Evolutionary conservation across 2,113 vertebrate species (phyloP).

Genomic region (Cygnus buccinator): DNA sequence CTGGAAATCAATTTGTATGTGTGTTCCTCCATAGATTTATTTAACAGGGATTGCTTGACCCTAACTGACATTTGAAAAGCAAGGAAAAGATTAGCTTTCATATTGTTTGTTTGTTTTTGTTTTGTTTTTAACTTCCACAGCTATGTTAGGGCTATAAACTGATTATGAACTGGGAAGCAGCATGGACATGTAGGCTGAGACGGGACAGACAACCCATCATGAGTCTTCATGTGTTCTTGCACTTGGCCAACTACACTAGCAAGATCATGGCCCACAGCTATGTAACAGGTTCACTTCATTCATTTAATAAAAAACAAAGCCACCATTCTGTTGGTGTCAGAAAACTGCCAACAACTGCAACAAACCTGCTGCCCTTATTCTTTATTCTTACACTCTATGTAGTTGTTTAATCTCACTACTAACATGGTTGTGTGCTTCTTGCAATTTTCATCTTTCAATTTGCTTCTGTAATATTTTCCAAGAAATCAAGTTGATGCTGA

Average conservation of each 20-base stretch:
- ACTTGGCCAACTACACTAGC: neutral
- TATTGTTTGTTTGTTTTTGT: neutral
- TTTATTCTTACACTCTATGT: neutral
- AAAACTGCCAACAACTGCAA: neutral
- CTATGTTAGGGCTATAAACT: neutral
- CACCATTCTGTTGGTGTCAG: neutral
- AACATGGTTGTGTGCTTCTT: neutral
- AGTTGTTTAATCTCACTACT: neutral
- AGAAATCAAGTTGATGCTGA: neutral
- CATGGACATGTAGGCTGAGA: too few species aligned
- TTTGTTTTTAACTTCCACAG: neutral
- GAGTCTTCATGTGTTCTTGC: neutral
- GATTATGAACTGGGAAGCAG: neutral
- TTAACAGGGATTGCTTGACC: neutral
- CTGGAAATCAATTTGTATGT: neutral
- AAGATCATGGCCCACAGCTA: neutral
- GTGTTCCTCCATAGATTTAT: neutral
- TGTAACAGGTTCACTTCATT: neutral
- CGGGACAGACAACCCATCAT: neutral
- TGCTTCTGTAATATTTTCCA: neutral
- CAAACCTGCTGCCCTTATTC: neutral
- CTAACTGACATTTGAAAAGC: neutral
- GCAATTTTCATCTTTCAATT: neutral
- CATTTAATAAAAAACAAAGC: neutral
- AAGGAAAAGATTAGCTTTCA: neutral